Base-by-base conservation (phyloP, 2,888 invertebrate genomes). In the Drosophila basisetae region DNA sequence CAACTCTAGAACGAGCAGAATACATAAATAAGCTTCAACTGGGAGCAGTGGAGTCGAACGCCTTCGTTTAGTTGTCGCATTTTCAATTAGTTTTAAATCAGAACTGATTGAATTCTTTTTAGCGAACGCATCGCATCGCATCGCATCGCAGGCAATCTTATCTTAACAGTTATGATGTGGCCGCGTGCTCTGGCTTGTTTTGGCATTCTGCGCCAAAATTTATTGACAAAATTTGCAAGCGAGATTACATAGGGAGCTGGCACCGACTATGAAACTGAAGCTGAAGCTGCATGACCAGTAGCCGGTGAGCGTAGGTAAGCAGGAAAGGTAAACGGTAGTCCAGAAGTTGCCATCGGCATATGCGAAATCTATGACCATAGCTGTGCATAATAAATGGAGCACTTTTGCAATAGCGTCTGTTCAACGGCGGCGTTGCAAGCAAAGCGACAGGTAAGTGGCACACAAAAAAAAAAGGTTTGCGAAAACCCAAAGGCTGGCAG, bases 191-290 rank as follows among this genome's bases (percentile, higher is more conserved):
- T 16, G 22, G 52, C 84, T 78, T 43, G 83, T 91, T 64, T 84
- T 80, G 10, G 92, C 87, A 88, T 93, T 89, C 33, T 91, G 66
- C 30, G 89, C 77, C 58, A 91, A 75, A 65, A 93, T 91, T 87
- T 88, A 89, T 79, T 89, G 93, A 39, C 77, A 83, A 59, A 85
- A 43, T 92, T 91, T 50, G 93, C 93, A 70, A 93, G 68, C 76
- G 92, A 93, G 69, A 94, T 91, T 83, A 91, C 89, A 82, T 91
- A 89, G 62, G 89, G 89, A 82, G 13, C 35, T 13, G 37, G 80
- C 83, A 5, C 90, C 85, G 33, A 79, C 13, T n/a, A n/a, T 28
- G 37, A 25, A 25, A 18, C 25, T 55, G 28, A 18, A 55, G 28
- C 39, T 56, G 5, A 68, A 70, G 82, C 73, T 84, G 85, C 65